Evolutionary conservation across 2,113 vertebrate genomes (phyloP).

Genomic region (Onychorhynchus coronatus): DNA sequence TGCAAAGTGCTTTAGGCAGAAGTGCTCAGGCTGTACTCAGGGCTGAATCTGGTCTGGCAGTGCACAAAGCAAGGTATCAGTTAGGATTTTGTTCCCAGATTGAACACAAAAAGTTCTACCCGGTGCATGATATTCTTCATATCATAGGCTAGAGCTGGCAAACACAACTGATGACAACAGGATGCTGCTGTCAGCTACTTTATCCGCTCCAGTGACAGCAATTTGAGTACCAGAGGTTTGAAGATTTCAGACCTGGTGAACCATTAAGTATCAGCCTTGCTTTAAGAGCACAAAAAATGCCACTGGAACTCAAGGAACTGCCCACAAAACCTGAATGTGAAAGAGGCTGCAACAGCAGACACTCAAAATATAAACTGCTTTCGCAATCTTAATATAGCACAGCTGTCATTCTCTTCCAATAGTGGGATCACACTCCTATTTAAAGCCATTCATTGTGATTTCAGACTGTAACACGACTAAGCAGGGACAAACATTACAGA

Average conservation of each 20-base stretch:
- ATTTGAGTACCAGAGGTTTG: not conserved
- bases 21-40: not conserved
- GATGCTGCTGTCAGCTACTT: not conserved
- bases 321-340: not conserved
- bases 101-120: not conserved
- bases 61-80: not conserved
- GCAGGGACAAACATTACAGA: not conserved
- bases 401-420: not conserved
- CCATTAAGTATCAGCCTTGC: not conserved
- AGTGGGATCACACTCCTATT: not conserved
- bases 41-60: not conserved
- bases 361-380: not conserved
- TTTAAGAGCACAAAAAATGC: not conserved
- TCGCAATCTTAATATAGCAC: not conserved
- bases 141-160: not conserved
- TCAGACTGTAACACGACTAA: not conserved
- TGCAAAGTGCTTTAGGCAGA: not conserved
- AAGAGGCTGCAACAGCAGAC: not conserved
- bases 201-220: not conserved
- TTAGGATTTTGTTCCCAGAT: not conserved
- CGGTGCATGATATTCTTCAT: not conserved
- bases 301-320: not conserved
- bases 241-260: not conserved
- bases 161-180: not conserved
- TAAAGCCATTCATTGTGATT: not conserved